Percentiles rank a stretch among this genome's conserved stretches.
phyloP scores from a whole-genome alignment of 2,113 vertebrate genomes.

The Nerophis ophidion region DNA sequence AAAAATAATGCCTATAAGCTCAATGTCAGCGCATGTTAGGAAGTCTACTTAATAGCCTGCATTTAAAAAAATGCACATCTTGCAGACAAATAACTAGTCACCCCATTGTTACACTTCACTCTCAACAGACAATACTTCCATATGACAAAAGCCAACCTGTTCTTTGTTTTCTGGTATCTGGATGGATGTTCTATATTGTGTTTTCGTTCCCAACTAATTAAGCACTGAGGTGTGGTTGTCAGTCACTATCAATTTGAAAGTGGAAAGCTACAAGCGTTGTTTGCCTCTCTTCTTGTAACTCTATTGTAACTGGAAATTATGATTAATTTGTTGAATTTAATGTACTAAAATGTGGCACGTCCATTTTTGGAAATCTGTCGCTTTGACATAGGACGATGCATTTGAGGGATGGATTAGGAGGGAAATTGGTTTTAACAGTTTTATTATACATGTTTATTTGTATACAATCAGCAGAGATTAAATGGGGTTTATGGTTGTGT shows the following conservation, averaged over 20 bases:
- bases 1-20: conserved; percentile 67
- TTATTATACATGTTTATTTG: conserved; percentile 27
- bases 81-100: conserved; percentile 38
- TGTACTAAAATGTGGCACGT: conserved; percentile 52
- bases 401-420: conserved; percentile 27
- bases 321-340: conserved; percentile 66
- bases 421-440: conserved; percentile 10
- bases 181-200: conserved; percentile 62
- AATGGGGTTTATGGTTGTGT: too few species aligned
- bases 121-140: conserved; percentile 46
- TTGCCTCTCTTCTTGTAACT: conserved; percentile 59
- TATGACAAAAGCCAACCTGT: conserved; percentile 49
- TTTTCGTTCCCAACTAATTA: conserved; percentile 66
- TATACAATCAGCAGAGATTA: conserved; percentile 2
- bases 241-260: conserved; percentile 64
- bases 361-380: conserved; percentile 45
- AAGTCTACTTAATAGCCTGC: conserved; percentile 60
- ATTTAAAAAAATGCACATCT: conserved; percentile 30
- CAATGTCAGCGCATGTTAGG: conserved; percentile 60
- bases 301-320: conserved; percentile 59
- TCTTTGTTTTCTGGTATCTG: conserved; percentile 54
- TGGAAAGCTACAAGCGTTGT: conserved; percentile 50
- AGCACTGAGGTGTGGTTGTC: conserved; percentile 55
- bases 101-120: conserved; percentile 55
- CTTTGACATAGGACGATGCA: conserved; percentile 33